Base-by-base conservation (phyloP, 2,888 invertebrate genomes). In the Chymomyza procnemis region DNA sequence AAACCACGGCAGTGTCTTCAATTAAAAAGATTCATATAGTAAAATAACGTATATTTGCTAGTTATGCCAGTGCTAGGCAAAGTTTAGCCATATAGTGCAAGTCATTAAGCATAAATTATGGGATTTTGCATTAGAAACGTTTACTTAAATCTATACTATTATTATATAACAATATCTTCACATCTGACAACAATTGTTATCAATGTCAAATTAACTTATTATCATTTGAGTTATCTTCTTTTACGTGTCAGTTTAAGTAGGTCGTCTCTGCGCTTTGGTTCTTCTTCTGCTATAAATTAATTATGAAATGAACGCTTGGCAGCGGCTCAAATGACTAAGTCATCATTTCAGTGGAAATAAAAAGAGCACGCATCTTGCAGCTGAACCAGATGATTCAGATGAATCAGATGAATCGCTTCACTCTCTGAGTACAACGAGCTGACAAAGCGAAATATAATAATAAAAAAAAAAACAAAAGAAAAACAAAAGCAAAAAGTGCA, bases 321-420 rank as follows among this genome's bases (percentile, higher is more conserved):
- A 41, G 12, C 34, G 46, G 16, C 59, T 57, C 46, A 41, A 26
- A 34, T 54, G 63, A 57, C 64, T 86, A 80, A 86, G 56, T 85
- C 85, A 85, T 66, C 66, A 63, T 68, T 69, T 34, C 30, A 64
- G 71, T 67, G 78, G 74, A 65, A 52, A 19, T 18, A 52, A 50
- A 50, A 8, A 26, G 26, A 66, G 52, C 63, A 57, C 66, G 66
- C 61, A 59, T 62, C 58, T 47, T 59, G 50, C 83, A 78, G 76
- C 80, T 83, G 87, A 83, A 83, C 87, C 82, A 83, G 80, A 47
- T 52, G 26, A 50, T 4, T 26, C 26, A 26, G 26, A 26, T 26
- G 26, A 26, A 26, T 9, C 21, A 19, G 18, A 22, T n/a, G 61
- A 22, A 46, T 47, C 48, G 22, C 8, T 47, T 47, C 14, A 22